A percentile compares a stretch with the other conserved stretches of the same genome.
Conservation (phyloP, 2,113 vertebrate species). For the Setophaga petechia region DNA sequence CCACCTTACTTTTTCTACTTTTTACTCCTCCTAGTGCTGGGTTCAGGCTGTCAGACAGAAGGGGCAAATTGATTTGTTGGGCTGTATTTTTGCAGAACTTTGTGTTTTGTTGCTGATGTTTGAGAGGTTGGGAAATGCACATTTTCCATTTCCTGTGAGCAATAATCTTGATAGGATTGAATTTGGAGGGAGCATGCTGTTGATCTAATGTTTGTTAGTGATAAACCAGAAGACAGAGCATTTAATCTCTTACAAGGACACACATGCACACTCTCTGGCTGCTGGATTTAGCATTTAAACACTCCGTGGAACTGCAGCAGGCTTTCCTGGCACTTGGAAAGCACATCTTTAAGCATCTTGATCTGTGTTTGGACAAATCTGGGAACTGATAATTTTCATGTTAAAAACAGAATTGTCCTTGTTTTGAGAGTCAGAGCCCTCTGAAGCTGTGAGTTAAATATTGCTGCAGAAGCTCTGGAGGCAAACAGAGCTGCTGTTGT, state of each 20-base stretch:
- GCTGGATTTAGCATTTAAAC: background rate
- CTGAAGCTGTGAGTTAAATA: conserved; percentile 36
- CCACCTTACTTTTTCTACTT: background rate
- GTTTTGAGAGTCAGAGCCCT: background rate
- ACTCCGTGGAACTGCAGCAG: background rate
- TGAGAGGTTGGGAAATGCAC: background rate
- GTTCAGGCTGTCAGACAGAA: background rate
- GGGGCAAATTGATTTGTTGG: background rate
- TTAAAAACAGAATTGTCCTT: background rate
- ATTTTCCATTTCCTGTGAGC: background rate
- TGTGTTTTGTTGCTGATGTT: background rate
- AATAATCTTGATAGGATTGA: background rate
- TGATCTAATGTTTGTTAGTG: background rate
- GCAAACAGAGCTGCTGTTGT: conserved; percentile 75
- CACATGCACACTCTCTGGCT: background rate
- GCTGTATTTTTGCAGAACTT: background rate
- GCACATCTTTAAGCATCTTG: background rate
- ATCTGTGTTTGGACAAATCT: conserved; percentile 6
- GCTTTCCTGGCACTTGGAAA: background rate
- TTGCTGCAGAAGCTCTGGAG: conserved; percentile 33
- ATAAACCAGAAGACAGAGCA: background rate
- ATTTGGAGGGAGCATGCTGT: background rate
- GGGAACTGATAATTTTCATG: background rate
- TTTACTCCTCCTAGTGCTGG: background rate
- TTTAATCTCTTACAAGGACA: background rate